A percentile compares a stretch with the other conserved stretches of the same genome.
Conservation (phyloP, 2,797 vertebrate genomes). For the Champsocephalus esox region DNA sequence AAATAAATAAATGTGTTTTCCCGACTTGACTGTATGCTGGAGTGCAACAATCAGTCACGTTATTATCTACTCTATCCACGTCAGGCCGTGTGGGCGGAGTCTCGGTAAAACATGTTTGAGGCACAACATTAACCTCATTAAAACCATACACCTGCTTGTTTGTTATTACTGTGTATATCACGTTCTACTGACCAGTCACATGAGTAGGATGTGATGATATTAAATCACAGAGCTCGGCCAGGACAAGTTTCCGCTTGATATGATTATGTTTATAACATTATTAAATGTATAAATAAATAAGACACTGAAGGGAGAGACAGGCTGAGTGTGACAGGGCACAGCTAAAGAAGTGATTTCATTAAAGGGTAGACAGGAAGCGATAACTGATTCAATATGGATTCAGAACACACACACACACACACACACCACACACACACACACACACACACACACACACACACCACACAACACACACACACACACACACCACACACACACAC, state of each 20-base stretch:
- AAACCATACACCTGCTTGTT: not conserved
- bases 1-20: not conserved
- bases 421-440: too few species aligned
- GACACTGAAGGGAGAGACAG: not conserved
- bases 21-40: too few species aligned
- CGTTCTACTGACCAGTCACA: not conserved
- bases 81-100: not conserved
- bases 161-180: not conserved
- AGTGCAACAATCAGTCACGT: not conserved
- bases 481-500: too few species aligned
- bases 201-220: constrained; percentile 3
- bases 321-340: constrained; percentile 1
- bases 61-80: not conserved
- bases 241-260: constrained; percentile 19
- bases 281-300: constrained; percentile 18
- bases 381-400: constrained; percentile 2
- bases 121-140: not conserved
- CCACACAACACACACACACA: too few species aligned
- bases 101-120: not conserved
- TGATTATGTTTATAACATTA: constrained; percentile 29
- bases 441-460: too few species aligned
- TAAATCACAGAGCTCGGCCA: constrained; percentile 28
- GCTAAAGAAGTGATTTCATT: constrained; percentile 16
- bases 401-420: not conserved
- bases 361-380: not conserved